Evolutionary conservation across 2,888 invertebrate species (phyloP).

Genomic region (Cheilosia scutellata): DNA sequence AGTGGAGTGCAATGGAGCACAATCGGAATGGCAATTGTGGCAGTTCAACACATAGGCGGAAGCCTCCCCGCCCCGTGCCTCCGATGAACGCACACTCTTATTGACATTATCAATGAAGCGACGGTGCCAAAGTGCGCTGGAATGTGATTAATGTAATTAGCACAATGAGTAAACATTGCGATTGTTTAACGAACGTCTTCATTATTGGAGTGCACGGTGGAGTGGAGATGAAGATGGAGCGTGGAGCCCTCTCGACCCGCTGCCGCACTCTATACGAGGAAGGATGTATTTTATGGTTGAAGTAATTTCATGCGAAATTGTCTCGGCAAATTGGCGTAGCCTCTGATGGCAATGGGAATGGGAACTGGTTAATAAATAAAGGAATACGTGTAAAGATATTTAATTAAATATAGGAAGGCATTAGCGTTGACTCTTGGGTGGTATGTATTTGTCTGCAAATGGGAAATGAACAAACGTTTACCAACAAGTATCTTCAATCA

Average conservation of each 20-base stretch:
- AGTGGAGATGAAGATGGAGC: neutral
- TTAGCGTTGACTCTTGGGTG: too few species aligned
- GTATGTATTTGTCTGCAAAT: too few species aligned
- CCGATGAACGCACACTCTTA: neutral
- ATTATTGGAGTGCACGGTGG: neutral
- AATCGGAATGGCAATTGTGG: constrained; percentile 1
- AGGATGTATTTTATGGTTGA: constrained; percentile 7
- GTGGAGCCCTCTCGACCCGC: neutral
- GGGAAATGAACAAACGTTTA: too few species aligned
- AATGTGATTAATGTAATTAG: constrained; percentile 17
- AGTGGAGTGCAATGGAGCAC: neutral
- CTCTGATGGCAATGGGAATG: neutral
- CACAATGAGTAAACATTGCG: constrained; percentile 15
- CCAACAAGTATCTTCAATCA: too few species aligned
- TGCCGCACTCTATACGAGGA: neutral
- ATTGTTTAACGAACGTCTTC: constrained; percentile 15
- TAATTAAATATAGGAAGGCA: neutral
- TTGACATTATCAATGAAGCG: constrained; percentile 13
- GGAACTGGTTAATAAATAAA: neutral
- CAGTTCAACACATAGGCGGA: neutral
- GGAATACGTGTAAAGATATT: neutral
- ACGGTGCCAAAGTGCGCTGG: constrained; percentile 17
- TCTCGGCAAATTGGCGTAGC: neutral
- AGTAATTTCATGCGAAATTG: neutral
- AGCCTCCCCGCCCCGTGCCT: neutral